A percentile compares a stretch with the other conserved stretches of the same genome.
Evolutionary conservation across 2,888 invertebrate genomes (phyloP).

Genomic region (Norana najaformis): DNA sequence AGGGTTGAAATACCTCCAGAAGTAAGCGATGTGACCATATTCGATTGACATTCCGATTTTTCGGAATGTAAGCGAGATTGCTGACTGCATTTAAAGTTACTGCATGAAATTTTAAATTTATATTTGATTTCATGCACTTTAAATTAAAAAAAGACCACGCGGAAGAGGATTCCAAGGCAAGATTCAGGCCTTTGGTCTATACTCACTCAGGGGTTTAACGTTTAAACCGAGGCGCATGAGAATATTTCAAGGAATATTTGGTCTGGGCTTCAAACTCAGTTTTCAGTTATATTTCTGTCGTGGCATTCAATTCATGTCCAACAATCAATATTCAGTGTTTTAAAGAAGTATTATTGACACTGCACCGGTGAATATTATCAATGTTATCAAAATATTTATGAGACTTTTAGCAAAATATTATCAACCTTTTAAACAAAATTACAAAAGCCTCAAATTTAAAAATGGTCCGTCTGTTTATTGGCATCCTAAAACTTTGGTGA

Average conservation of each 20-base stretch:
- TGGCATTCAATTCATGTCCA: neutral
- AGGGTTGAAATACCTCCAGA: neutral
- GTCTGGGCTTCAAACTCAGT: neutral
- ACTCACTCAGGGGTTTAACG: neutral
- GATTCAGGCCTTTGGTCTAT: too few species aligned
- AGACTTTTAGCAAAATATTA: too few species aligned
- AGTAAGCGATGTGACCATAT: neutral
- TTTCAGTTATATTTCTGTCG: neutral
- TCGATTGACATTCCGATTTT: neutral
- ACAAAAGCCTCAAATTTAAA: too few species aligned
- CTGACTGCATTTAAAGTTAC: neutral
- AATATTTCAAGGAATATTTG: neutral
- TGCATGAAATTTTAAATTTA: neutral
- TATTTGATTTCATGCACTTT: neutral
- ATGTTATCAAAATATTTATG: too few species aligned
- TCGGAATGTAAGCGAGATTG: neutral
- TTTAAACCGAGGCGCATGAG: neutral
- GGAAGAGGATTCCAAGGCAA: neutral
- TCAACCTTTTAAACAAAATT: too few species aligned
- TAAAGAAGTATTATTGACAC: too few species aligned
- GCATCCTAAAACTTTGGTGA: neutral
- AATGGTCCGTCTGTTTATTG: neutral
- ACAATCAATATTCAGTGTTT: too few species aligned
- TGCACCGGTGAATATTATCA: too few species aligned
- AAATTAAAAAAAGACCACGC: neutral